Evolutionary conservation across 2,797 vertebrate genomes (phyloP), one percentile per base, ranked within the genome.

Genomic region (Eidolon dupreanum): DNA sequence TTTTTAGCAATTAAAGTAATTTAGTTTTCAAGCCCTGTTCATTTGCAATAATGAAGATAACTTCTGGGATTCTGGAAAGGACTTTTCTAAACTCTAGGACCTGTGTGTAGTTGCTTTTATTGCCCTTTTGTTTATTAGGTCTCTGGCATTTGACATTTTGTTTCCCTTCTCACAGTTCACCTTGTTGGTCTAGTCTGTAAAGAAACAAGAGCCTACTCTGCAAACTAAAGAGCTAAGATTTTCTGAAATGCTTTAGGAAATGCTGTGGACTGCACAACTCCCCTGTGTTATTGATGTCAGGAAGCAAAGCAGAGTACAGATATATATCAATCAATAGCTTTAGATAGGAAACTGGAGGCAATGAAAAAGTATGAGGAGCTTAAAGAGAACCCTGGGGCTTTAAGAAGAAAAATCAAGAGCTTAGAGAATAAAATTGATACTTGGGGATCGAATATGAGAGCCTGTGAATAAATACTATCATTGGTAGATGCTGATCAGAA

Each of bases 171-270:
- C 49, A 78, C 5, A 88, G 24, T 97, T 94, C 89, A 90, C 82
- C 86, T 96, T 93, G 43, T 96, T 94, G 83, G 53, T 78, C 75
- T 93, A 92, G 88, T 98, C 63, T 95, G 17, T 41, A 78, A 74
- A 96, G 92, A 95, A 97, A 94, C 38, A 51, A 84, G 59, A 94
- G 43, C 83, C 86, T 97, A 65, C 46, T 46, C 36, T 96, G 57
- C 51, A 96, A 90, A 51, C 91, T 93, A 73, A 96, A 96, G 53
- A 96, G 74, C 91, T 84, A 53, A 84, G 94, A 88, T 96, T 97
- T 97, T 96, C 84, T 92, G 82, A 97, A 96, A 95, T 66, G 88
- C 95, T 96, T 97, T 96, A 96, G 97, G 82, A 96, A 95, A 90
- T 90, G 77, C 96, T 95, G 90, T 94, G 46, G 74, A 94, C 75